Conservation (phyloP, 53 echinoderm and acorn worm species). For the Luidia sarsii region DNA sequence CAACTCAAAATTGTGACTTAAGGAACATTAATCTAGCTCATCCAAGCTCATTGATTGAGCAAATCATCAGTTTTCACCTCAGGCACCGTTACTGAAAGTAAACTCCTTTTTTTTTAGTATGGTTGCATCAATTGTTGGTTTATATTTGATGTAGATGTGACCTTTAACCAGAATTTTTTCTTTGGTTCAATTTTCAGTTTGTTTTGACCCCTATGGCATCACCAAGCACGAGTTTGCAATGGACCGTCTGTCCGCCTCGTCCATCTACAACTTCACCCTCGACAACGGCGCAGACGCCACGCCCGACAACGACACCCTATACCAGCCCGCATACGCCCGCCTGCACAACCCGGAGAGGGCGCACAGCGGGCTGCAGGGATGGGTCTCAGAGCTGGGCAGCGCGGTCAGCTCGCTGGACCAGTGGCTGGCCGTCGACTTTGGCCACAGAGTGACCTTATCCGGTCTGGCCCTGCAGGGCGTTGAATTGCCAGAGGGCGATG, state of each 20-base stretch:
- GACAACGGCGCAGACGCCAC: background rate
- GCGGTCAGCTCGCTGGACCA: constrained; percentile 71
- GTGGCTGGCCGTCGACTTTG: constrained; percentile 76
- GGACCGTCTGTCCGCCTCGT: constrained; percentile 19
- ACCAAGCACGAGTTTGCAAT: constrained; percentile 42
- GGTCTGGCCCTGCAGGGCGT: constrained; percentile 83
- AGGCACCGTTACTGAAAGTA: too few relatives aligned
- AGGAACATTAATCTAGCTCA: too few relatives aligned
- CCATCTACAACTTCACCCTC: constrained; percentile 1
- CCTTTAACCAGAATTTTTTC: too few relatives aligned
- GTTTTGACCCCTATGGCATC: constrained; percentile 64
- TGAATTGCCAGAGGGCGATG: constrained; percentile 50
- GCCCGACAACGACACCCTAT: constrained; percentile 46
- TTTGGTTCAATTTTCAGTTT: too few relatives aligned
- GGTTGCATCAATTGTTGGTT: too few relatives aligned
- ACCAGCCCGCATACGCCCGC: constrained; percentile 62
- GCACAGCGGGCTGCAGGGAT: constrained; percentile 62
- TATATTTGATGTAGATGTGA: too few relatives aligned
- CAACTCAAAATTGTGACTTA: too few relatives aligned
- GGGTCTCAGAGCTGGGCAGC: constrained; percentile 69
- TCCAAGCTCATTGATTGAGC: too few relatives aligned
- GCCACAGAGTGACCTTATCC: constrained; percentile 54
- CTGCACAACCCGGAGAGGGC: constrained; percentile 72
- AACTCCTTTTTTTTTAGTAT: too few relatives aligned
- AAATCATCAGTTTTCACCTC: too few relatives aligned